Conservation (phyloP, 2,888 invertebrate genomes). For the Masnerella sp. region DNA sequence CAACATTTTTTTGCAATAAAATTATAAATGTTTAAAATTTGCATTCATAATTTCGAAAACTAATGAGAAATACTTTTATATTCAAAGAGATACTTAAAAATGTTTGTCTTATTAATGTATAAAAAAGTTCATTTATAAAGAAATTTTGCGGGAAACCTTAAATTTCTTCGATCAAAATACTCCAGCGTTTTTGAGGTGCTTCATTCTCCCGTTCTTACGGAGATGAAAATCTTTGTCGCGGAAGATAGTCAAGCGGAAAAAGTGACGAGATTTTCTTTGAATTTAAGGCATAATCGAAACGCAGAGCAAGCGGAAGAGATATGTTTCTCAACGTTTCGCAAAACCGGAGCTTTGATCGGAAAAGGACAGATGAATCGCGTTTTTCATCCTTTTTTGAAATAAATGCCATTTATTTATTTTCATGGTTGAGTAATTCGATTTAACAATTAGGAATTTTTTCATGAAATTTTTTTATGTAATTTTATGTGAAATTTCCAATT, state of each 20-base stretch:
- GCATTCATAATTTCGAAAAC: no score
- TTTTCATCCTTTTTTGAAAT: neutral
- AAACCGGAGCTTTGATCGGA: constrained; percentile 28
- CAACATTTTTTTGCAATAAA: no score
- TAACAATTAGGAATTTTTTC: no score
- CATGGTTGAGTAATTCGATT: no score
- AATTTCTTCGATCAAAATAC: constrained; percentile 15
- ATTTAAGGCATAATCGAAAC: constrained; percentile 31
- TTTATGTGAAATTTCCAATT: no score
- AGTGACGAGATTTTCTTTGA: constrained; percentile 43
- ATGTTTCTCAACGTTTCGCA: constrained; percentile 18
- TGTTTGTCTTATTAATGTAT: constrained; percentile 17
- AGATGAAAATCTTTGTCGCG: constrained; percentile 43
- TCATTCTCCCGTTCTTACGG: constrained; percentile 21
- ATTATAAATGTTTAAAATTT: no score
- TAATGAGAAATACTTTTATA: no score
- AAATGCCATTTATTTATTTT: no score
- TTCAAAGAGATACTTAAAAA: no score
- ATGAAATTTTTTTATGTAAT: no score
- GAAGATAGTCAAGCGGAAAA: constrained; percentile 37
- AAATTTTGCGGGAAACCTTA: neutral
- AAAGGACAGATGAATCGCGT: neutral
- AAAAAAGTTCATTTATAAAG: no score
- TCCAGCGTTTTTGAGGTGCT: constrained; percentile 2
- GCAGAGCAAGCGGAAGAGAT: constrained; percentile 39